Conservation (phyloP, 2,113 vertebrate species). For the Centropus bengalensis region DNA sequence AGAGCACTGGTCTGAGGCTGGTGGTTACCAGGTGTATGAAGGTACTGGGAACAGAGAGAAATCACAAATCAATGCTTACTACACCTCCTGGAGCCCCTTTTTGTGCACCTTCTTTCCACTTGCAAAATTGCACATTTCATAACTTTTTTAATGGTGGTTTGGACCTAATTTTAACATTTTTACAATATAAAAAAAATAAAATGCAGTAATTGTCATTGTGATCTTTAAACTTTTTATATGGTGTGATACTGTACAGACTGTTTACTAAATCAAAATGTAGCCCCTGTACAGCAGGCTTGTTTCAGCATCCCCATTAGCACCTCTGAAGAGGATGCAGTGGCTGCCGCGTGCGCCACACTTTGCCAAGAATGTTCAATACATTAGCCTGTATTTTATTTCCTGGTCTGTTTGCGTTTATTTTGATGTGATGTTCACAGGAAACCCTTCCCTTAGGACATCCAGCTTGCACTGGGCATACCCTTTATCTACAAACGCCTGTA, state of each 20-base stretch:
- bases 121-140: constrained; percentile 52
- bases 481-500: constrained; percentile 39
- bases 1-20: background rate
- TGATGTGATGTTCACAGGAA: constrained; percentile 23
- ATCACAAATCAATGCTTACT: constrained; percentile 24
- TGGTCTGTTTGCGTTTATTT: constrained; percentile 1
- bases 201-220: constrained; percentile 49
- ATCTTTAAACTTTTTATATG: constrained; percentile 76
- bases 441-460: constrained; percentile 20
- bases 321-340: background rate
- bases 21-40: background rate
- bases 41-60: constrained; percentile 4
- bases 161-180: constrained; percentile 58
- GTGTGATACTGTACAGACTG: constrained; percentile 71
- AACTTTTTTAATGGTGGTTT: constrained; percentile 61
- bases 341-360: background rate
- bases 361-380: background rate
- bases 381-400: background rate
- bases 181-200: constrained; percentile 57
- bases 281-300: constrained; percentile 26
- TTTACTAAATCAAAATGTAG: constrained; percentile 45
- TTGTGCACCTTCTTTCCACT: constrained; percentile 37
- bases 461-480: constrained; percentile 11
- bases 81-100: constrained; percentile 13
- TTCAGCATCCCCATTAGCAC: constrained; percentile 12